These are phyloP conservation scores for Blera fallax DNA, from an alignment of 2,888 invertebrate genomes.

Conservation along the genomic window DNA sequence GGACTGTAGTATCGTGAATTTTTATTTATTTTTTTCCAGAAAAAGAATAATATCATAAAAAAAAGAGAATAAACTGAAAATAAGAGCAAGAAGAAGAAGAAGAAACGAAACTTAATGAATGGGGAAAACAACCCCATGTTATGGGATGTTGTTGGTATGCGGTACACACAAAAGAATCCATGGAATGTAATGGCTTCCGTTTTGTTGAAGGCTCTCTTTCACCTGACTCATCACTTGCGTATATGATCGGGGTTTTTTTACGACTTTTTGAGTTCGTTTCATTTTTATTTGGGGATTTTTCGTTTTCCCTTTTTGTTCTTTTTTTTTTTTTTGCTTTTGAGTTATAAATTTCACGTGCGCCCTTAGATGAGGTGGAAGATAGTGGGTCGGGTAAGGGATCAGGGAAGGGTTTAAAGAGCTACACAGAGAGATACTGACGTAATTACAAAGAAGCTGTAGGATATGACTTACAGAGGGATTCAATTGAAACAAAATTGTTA, in stretches of 20 bases:
- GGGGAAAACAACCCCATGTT: conserved; percentile 54
- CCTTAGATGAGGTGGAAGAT: conserved; percentile 26
- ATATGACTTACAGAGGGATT: conserved; percentile 23
- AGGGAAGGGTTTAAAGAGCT: conserved; percentile 29
- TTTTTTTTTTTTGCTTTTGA: conserved; percentile 17
- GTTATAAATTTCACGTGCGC: conserved; percentile 66
- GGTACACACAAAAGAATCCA: conserved; percentile 67
- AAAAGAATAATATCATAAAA: background rate
- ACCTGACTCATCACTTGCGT: conserved; percentile 72
- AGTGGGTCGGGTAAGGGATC: background rate
- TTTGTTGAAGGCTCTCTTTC: conserved; percentile 65
- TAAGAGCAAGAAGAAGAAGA: background rate
- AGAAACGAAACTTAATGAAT: conserved; percentile 42
- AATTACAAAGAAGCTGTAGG: conserved; percentile 33
- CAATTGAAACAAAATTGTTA: conserved; percentile 30
- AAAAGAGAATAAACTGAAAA: background rate
- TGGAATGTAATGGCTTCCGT: conserved; percentile 73
- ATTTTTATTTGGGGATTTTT: conserved; percentile 41
- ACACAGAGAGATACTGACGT: conserved; percentile 20
- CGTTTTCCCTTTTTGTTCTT: background rate
- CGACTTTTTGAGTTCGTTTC: conserved; percentile 63
- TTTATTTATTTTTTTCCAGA: background rate
- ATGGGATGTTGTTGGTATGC: conserved; percentile 51
- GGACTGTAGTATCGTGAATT: background rate
- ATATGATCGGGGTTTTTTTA: conserved; percentile 60